A percentile compares a stretch with the other conserved stretches of the same genome.
Evolutionary conservation across 2,797 vertebrate species (phyloP).

Genomic region (Myotis findleyi): DNA sequence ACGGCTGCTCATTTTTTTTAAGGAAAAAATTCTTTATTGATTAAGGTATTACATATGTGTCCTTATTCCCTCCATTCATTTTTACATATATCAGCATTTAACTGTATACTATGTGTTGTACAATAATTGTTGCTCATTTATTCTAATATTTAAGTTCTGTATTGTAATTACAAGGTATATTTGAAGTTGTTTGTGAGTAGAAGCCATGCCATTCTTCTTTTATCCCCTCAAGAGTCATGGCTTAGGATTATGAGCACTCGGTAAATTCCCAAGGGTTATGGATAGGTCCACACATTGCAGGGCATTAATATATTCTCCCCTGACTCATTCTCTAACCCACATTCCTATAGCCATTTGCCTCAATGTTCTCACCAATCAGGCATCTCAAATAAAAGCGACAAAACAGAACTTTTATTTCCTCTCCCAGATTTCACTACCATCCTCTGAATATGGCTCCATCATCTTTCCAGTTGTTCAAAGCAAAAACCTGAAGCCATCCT

Average conservation of each 20-base stretch:
- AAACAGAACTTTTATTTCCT: not conserved
- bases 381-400: not conserved
- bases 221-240: not conserved
- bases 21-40: no score
- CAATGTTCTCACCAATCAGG: not conserved
- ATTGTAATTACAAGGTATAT: not conserved
- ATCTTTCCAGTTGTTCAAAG: not conserved
- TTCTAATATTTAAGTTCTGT: not conserved
- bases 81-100: not conserved
- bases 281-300: accelerated
- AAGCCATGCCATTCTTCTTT: not conserved
- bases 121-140: not conserved
- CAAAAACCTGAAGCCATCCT: not conserved
- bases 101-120: not conserved
- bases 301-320: not conserved
- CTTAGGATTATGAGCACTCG: not conserved
- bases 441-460: not conserved
- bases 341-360: accelerated
- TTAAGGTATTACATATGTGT: no score
- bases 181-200: not conserved
- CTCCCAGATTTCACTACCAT: not conserved
- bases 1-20: no score
- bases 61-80: not conserved
- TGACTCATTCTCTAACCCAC: not conserved
- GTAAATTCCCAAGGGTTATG: not conserved